Evolutionary conservation across 2,888 invertebrate genomes (phyloP).

Genomic region (Idaea aversata): DNA sequence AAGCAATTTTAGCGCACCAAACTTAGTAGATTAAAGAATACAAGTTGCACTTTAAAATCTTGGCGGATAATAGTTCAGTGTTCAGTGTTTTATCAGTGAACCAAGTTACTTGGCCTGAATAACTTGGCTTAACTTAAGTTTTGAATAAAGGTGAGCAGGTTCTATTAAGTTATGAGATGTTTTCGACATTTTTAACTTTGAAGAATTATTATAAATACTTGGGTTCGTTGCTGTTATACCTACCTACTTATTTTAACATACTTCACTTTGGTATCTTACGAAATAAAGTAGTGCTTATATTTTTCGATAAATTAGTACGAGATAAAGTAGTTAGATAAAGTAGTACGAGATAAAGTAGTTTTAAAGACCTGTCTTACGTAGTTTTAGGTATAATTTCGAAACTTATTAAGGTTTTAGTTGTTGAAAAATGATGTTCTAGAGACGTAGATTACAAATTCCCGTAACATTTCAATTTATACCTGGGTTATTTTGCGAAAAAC

Average conservation of each 20-base stretch:
- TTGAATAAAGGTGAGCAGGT: constrained; percentile 11
- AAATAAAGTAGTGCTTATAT: too few relatives aligned
- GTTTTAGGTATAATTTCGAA: too few relatives aligned
- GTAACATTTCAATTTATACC: too few relatives aligned
- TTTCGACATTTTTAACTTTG: background rate
- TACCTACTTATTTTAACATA: background rate
- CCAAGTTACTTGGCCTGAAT: constrained; percentile 16
- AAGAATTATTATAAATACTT: background rate
- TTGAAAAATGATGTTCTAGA: too few relatives aligned
- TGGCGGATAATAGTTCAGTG: constrained; percentile 18
- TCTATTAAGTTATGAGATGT: background rate
- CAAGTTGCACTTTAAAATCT: constrained; percentile 21
- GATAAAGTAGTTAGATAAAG: too few relatives aligned
- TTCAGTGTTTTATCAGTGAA: constrained; percentile 25
- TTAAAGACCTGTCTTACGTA: too few relatives aligned
- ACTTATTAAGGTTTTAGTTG: too few relatives aligned
- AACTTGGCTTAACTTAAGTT: constrained; percentile 17
- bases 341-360: too few relatives aligned
- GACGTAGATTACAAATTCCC: too few relatives aligned
- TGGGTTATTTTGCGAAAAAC: too few relatives aligned
- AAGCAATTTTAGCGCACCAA: background rate
- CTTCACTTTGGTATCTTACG: too few relatives aligned
- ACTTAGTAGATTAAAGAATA: constrained; percentile 18
- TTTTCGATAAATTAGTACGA: too few relatives aligned
- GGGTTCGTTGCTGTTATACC: background rate